Conservation (phyloP, 2,888 invertebrate species). For the Caenorhabditis drosophilae region DNA sequence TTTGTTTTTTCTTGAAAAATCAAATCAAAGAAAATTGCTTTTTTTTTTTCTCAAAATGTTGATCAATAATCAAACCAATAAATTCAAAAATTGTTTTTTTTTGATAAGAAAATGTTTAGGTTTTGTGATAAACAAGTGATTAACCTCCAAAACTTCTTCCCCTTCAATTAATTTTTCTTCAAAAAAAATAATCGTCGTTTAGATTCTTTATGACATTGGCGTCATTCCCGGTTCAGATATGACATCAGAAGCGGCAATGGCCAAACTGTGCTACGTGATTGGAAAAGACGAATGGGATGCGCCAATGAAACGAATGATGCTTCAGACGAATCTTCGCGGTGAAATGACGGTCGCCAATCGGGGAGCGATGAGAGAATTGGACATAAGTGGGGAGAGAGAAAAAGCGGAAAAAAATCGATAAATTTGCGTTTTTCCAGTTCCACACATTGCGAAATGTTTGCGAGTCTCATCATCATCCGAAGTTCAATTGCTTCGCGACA, state of each 20-base stretch:
- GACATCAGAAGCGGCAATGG: constrained; percentile 91
- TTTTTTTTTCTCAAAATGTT: no score
- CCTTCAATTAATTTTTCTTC: not conserved
- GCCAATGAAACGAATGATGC: constrained; percentile 74
- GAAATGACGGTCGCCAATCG: constrained; percentile 76
- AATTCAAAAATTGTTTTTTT: no score
- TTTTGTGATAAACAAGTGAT: constrained; percentile 4
- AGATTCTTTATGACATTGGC: constrained; percentile 77
- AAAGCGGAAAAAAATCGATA: not conserved
- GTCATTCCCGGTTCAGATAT: constrained; percentile 84
- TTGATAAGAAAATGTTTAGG: no score
- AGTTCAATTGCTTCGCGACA: constrained; percentile 68
- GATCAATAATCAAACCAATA: no score
- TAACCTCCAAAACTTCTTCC: not conserved
- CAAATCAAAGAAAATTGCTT: no score
- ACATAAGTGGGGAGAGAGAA: constrained; percentile 59
- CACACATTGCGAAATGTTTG: constrained; percentile 62
- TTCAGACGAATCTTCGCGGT: constrained; percentile 80
- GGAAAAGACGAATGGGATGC: constrained; percentile 76
- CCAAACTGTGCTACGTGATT: constrained; percentile 87
- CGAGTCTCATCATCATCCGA: constrained; percentile 61
- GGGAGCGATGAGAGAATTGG: constrained; percentile 58
- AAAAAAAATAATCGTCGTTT: constrained; percentile 3
- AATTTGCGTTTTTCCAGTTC: constrained; percentile 48
- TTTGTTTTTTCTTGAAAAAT: no score